A percentile compares a stretch with the other conserved stretches of the same genome.
phyloP scores from a whole-genome alignment of 2,113 vertebrate genomes.

The Perca fluviatilis region DNA sequence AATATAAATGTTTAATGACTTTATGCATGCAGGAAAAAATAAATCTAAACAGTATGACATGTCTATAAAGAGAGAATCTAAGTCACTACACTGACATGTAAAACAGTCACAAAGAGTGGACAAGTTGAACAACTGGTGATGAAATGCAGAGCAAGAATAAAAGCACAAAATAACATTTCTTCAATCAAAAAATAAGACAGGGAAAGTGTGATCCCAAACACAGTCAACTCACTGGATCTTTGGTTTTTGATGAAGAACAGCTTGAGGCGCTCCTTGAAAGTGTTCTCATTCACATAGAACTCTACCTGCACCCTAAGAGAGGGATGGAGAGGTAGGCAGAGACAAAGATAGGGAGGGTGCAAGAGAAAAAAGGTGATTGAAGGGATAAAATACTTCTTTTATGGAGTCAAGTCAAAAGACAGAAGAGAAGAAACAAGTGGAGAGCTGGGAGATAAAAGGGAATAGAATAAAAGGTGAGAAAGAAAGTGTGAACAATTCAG shows the following conservation, averaged over 20 bases:
- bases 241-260: slow-evolving; percentile 93
- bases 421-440: slow-evolving; percentile 27
- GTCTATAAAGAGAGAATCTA: not conserved
- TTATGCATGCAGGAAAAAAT: not conserved
- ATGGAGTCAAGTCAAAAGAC: slow-evolving; percentile 24
- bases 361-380: slow-evolving; percentile 3
- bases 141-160: slow-evolving; percentile 52
- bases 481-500: slow-evolving; percentile 32
- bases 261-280: slow-evolving; percentile 90
- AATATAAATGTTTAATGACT: not conserved
- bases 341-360: slow-evolving; percentile 16
- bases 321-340: slow-evolving; percentile 41
- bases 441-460: slow-evolving; percentile 16
- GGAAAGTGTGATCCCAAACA: slow-evolving; percentile 1
- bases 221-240: slow-evolving; percentile 88
- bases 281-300: slow-evolving; percentile 91
- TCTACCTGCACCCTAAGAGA: slow-evolving; percentile 87
- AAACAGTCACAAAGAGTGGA: slow-evolving; percentile 17
- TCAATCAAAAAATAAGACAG: slow-evolving; percentile 4
- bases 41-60: slow-evolving; percentile 7
- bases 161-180: slow-evolving; percentile 13
- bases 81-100: slow-evolving; percentile 1
- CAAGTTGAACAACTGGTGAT: slow-evolving; percentile 47
- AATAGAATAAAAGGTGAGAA: slow-evolving; percentile 12
- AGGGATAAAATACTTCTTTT: slow-evolving; percentile 15